These are phyloP conservation scores for Pelagia noctiluca DNA, from an alignment of 30 jellyfish, hydroid and myxozoan species.

Conservation along the genomic window DNA sequence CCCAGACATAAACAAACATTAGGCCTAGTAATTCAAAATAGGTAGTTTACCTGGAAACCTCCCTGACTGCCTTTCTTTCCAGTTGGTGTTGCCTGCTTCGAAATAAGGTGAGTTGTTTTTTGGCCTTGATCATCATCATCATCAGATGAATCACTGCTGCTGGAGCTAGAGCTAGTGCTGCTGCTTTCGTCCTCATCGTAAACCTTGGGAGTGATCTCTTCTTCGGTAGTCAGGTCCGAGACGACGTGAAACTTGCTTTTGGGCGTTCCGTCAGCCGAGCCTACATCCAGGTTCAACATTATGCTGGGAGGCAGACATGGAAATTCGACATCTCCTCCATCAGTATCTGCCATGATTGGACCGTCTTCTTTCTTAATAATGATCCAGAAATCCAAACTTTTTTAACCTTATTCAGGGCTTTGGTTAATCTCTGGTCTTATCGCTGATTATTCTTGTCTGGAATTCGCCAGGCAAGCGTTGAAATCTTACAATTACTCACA, in stretches of 20 bases:
- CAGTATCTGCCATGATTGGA: constrained; percentile 38
- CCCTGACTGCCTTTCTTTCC: not conserved
- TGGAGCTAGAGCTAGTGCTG: constrained; percentile 1
- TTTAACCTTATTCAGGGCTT: no score
- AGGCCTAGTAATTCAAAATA: not conserved
- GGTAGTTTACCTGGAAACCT: not conserved
- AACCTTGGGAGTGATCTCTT: constrained; percentile 28
- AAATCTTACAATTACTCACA: no score
- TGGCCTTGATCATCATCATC: not conserved
- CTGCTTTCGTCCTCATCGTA: constrained; percentile 13
- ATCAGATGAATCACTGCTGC: not conserved
- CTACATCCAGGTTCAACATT: constrained; percentile 50
- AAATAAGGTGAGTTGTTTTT: not conserved
- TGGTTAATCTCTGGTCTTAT: no score
- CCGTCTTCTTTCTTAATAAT: not conserved
- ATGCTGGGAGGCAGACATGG: constrained; percentile 65
- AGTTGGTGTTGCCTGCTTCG: not conserved
- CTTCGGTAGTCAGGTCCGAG: constrained; percentile 22
- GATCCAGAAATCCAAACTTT: not conserved
- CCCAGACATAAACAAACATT: no score
- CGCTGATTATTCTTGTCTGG: no score
- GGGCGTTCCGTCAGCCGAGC: not conserved
- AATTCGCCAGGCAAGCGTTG: no score
- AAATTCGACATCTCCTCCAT: constrained; percentile 46
- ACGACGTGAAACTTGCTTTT: constrained; percentile 1